Evolutionary conservation across 37 sponge, comb jelly and placozoan species (phyloP).

Genomic region (Hormiphora californensis): DNA sequence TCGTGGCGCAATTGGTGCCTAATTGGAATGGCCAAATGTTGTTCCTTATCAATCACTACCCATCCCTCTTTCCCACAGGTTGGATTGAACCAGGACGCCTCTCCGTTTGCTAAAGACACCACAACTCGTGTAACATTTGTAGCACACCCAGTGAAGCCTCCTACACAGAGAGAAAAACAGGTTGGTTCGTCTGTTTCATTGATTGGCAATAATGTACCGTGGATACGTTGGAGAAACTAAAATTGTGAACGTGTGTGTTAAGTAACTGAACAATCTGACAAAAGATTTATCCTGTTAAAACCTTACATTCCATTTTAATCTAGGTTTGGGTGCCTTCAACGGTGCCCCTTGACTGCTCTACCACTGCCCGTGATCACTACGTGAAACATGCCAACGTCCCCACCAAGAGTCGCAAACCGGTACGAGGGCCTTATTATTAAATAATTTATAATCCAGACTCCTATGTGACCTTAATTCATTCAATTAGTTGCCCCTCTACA

Average conservation of each 20-base stretch:
- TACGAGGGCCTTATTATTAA: background rate
- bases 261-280: too few species aligned
- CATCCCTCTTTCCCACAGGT: too few species aligned
- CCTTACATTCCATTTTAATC: too few species aligned
- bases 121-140: conserved; percentile 5
- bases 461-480: background rate
- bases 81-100: background rate
- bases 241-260: too few species aligned
- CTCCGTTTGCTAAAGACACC: conserved; percentile 33
- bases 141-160: conserved; percentile 22
- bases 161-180: conserved; percentile 47
- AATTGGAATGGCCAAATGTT: too few species aligned
- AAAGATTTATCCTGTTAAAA: too few species aligned
- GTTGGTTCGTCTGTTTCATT: too few species aligned
- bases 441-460: too few species aligned
- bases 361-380: conserved; percentile 42
- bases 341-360: conserved; percentile 8
- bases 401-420: background rate
- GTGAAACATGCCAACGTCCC: background rate
- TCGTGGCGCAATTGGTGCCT: too few species aligned
- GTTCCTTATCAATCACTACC: too few species aligned
- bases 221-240: too few species aligned
- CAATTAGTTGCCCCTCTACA: background rate
- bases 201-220: too few species aligned
- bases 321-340: conserved; percentile 48